Evolutionary conservation across 2,888 invertebrate genomes (phyloP).

Genomic region (Epistrophe eligans): DNA sequence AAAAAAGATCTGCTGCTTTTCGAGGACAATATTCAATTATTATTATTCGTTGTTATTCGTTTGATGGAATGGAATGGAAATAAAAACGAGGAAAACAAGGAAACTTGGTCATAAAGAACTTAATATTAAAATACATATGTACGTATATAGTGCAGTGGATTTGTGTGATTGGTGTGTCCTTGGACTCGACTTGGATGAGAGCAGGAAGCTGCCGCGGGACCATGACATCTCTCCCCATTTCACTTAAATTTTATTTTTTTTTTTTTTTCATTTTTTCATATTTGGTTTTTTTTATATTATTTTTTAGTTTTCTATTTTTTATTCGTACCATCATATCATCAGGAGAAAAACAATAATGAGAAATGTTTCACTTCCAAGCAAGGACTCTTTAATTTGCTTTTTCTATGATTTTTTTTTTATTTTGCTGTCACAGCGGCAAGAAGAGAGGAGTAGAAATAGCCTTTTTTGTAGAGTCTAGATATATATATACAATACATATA

Average conservation of each 20-base stretch:
- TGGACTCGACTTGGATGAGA: slow-evolving; percentile 44
- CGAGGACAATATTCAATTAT: slow-evolving; percentile 62
- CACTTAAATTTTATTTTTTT: background rate
- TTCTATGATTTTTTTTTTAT: slow-evolving; percentile 38
- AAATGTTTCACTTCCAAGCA: slow-evolving; percentile 69
- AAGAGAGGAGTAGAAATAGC: slow-evolving; percentile 15
- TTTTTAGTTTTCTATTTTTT: slow-evolving; percentile 15
- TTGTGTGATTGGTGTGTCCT: slow-evolving; percentile 58
- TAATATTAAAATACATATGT: background rate
- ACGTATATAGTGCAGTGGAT: slow-evolving; percentile 60
- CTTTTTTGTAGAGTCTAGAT: slow-evolving; percentile 8
- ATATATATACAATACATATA: no score
- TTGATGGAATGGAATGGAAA: slow-evolving; percentile 50
- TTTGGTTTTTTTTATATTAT: background rate
- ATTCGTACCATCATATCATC: slow-evolving; percentile 8
- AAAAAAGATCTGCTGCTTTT: slow-evolving; percentile 21
- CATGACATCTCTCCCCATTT: slow-evolving; percentile 53
- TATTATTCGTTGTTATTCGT: slow-evolving; percentile 38
- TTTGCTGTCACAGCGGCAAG: slow-evolving; percentile 44
- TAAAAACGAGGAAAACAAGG: slow-evolving; percentile 46
- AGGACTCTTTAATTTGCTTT: slow-evolving; percentile 67
- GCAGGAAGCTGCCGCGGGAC: slow-evolving; percentile 50
- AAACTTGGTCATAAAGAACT: slow-evolving; percentile 50
- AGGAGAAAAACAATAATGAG: slow-evolving; percentile 59
- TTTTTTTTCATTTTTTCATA: background rate